Conservation (phyloP, 2,888 invertebrate genomes). For the Eustalomyia histrio region DNA sequence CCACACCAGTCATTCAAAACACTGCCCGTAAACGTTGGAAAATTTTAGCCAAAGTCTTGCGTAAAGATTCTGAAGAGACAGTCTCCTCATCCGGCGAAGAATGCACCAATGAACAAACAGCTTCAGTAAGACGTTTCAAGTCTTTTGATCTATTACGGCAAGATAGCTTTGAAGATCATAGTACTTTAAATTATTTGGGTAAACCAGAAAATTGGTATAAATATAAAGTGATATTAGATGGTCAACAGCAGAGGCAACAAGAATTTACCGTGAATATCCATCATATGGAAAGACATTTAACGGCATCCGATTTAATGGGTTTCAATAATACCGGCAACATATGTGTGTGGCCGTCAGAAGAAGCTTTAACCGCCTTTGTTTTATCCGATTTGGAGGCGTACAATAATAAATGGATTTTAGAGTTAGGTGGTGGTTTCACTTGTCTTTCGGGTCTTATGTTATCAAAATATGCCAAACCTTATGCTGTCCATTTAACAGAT, state of each 20-base stretch:
- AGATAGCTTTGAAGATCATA: slow-evolving; percentile 79
- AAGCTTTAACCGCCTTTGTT: slow-evolving; percentile 85
- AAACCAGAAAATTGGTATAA: slow-evolving; percentile 83
- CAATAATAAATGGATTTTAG: slow-evolving; percentile 85
- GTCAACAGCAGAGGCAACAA: slow-evolving; percentile 68
- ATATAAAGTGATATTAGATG: slow-evolving; percentile 81
- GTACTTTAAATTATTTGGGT: slow-evolving; percentile 78
- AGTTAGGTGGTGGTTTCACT: slow-evolving; percentile 92
- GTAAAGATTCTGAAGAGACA: slow-evolving; percentile 78
- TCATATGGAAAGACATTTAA: slow-evolving; percentile 83
- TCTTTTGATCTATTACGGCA: slow-evolving; percentile 82
- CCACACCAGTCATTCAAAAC: slow-evolving; percentile 75
- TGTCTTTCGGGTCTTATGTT: slow-evolving; percentile 88
- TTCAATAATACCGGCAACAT: slow-evolving; percentile 91
- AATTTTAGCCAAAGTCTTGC: slow-evolving; percentile 84
- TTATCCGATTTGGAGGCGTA: slow-evolving; percentile 84
- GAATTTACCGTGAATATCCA: slow-evolving; percentile 82
- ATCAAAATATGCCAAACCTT: slow-evolving; percentile 84
- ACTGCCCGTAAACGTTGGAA: slow-evolving; percentile 86
- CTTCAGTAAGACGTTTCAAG: slow-evolving; percentile 82
- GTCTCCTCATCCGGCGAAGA: slow-evolving; percentile 77
- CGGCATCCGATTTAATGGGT: slow-evolving; percentile 87
- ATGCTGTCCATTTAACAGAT: slow-evolving; percentile 86
- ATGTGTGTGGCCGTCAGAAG: slow-evolving; percentile 90
- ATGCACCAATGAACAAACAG: slow-evolving; percentile 78